Conservation (phyloP, 1,140 invertebrate genomes). For the Oncopodura yosiiana region DNA sequence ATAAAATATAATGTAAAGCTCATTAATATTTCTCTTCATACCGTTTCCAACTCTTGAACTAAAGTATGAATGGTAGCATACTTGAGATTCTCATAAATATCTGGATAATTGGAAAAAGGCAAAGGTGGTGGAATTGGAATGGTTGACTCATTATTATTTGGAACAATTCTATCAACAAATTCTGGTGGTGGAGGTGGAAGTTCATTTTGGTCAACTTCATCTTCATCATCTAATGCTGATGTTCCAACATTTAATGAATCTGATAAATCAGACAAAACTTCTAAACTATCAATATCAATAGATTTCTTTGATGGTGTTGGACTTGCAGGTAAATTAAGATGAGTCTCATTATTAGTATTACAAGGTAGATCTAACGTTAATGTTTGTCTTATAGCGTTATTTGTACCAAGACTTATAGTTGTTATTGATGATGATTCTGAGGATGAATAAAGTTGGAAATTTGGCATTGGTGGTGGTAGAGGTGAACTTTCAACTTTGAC, state of each 20-base stretch:
- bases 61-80: conserved; percentile 23
- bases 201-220: background rate
- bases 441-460: too few relatives aligned
- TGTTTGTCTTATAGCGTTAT: too few relatives aligned
- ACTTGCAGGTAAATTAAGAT: background rate
- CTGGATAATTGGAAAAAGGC: background rate
- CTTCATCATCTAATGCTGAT: conserved; percentile 3
- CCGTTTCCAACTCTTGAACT: conserved; percentile 22
- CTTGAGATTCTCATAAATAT: conserved; percentile 24
- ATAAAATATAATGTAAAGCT: background rate
- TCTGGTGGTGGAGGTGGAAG: background rate
- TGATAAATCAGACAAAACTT: conserved; percentile 12
- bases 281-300: conserved; percentile 18
- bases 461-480: too few relatives aligned
- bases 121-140: background rate
- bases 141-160: background rate
- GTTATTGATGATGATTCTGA: too few relatives aligned
- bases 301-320: conserved; percentile 19
- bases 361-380: too few relatives aligned
- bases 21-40: conserved; percentile 4
- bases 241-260: conserved; percentile 6
- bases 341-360: background rate
- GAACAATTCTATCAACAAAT: too few relatives aligned
- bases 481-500: too few relatives aligned
- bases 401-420: too few relatives aligned